Base-by-base conservation (phyloP, 2,113 vertebrate species). In the Pygoscelis antarcticus region DNA sequence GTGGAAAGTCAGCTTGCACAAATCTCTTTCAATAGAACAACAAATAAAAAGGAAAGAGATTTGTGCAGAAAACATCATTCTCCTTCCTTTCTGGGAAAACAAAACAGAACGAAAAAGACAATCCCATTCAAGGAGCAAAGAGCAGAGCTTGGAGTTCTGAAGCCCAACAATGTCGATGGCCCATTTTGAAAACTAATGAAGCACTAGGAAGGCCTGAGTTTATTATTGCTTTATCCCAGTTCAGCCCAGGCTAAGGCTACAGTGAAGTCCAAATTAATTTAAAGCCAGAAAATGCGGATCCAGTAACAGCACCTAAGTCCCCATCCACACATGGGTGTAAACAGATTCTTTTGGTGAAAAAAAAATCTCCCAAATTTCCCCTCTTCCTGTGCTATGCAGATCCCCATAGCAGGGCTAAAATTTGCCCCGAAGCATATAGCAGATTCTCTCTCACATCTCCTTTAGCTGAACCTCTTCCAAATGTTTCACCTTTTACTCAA, bases 201-300 rank as follows among this genome's bases (percentile, higher is more conserved):
- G 77, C 80, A 71, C 64, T 91, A 54, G 25, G 46, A 68, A 95
- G 91, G 93, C 85, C 93, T 95, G 81, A 95, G 88, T 93, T 97
- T 62, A 91, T 97, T 97, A 97, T 97, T 97, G 97, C 97, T 98
- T 96, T 93, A 82, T 93, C 92, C 91, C 83, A 93, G 92, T 93
- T 96, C 93, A 93, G 89, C 93, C 96, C 95, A 94, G 96, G 96
- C 90, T 91, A 93, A 95, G 94, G 95, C 89, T 83, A 93, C 5
- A 65, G 90, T 95, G 89, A 89, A 95, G 62, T 89, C 85, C 85
- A 95, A 96, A 96, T 84, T 60, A n/a, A 88, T 75, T 96, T 95
- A 94, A 94, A 96, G 94, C 95, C 95, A 88, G 87, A 96, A 93
- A 95, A 96, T 17, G 72, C 82, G 96, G 87, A 91, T 75, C 79